Percentiles rank a stretch among this genome's conserved stretches.
These are phyloP conservation scores for Conus ventricosus DNA, from an alignment of 1,140 invertebrate genomes.

Conservation along the genomic window DNA sequence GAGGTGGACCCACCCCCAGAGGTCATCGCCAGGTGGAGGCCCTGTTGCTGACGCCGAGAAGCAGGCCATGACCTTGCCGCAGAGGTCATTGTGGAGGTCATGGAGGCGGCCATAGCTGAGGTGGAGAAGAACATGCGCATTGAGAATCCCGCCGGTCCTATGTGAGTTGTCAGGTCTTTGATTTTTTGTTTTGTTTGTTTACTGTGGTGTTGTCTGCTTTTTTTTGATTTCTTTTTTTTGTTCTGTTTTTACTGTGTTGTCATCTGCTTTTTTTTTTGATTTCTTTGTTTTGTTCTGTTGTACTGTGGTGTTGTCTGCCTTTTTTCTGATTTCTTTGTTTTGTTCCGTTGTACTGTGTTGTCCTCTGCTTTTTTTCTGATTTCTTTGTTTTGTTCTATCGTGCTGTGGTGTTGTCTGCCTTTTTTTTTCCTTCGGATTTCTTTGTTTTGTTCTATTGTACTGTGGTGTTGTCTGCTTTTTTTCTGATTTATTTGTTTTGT, in stretches of 20 bases:
- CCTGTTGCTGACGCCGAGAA: conserved; percentile 65
- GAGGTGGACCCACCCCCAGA: conserved; percentile 70
- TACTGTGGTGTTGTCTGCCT: too few species aligned
- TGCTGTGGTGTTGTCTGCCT: too few species aligned
- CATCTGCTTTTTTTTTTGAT: too few species aligned
- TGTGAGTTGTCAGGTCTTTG: conserved; percentile 60
- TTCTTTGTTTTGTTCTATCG: too few species aligned
- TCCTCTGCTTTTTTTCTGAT: too few species aligned
- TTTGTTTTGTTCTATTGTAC: too few species aligned
- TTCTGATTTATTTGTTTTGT: too few species aligned
- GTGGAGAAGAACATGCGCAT: conserved; percentile 64
- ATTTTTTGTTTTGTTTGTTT: background rate
- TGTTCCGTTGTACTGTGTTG: too few species aligned
- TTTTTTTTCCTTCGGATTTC: too few species aligned
- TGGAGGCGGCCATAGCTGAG: conserved; percentile 67
- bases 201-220: background rate
- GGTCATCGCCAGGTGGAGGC: conserved; percentile 65
- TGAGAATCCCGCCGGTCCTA: conserved; percentile 59
- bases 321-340: too few species aligned
- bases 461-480: too few species aligned
- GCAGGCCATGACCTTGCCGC: conserved; percentile 54
- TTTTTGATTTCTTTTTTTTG: background rate
- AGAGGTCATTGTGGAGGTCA: conserved; percentile 67
- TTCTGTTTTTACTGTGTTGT: background rate
- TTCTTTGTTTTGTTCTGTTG: too few species aligned